These are phyloP conservation scores for Dicranocentrus wangi DNA, from an alignment of 2,888 invertebrate genomes.

Conservation along the genomic window DNA sequence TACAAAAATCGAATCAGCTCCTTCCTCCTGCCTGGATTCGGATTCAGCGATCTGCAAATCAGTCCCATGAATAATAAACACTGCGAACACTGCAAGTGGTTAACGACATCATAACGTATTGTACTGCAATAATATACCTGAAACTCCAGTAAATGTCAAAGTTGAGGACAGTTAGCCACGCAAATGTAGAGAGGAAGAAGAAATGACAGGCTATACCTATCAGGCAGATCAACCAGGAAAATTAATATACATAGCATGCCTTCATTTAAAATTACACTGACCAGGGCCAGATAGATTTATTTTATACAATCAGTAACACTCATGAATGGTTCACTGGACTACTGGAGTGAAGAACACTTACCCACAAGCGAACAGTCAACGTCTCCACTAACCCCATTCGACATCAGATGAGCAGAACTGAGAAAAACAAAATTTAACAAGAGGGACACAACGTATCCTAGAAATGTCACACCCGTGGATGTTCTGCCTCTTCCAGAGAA, in stretches of 20 bases:
- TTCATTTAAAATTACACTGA: no score
- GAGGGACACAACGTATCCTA: constrained; percentile 61
- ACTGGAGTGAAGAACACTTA: no score
- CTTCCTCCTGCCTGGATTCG: constrained; percentile 38
- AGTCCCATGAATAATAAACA: not conserved
- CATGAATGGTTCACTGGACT: no score
- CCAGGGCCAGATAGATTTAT: no score
- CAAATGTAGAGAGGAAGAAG: constrained; percentile 66
- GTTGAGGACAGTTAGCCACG: constrained; percentile 67
- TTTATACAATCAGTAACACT: no score
- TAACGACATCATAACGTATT: no score
- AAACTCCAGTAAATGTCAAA: constrained; percentile 67
- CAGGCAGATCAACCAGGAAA: no score
- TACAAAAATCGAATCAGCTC: constrained; percentile 49
- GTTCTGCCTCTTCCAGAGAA: constrained; percentile 65
- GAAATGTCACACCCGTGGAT: constrained; percentile 67
- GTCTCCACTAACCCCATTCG: constrained; percentile 1
- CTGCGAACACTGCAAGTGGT: not conserved
- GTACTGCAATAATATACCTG: no score
- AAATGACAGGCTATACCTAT: constrained; percentile 63
- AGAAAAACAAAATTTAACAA: constrained; percentile 49
- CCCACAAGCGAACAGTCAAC: constrained; percentile 38
- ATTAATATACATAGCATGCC: no score
- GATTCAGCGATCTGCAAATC: constrained; percentile 52
- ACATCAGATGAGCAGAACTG: constrained; percentile 34